phyloP scores from a whole-genome alignment of 2,888 invertebrate species.

The Chloroclystis v-ata region DNA sequence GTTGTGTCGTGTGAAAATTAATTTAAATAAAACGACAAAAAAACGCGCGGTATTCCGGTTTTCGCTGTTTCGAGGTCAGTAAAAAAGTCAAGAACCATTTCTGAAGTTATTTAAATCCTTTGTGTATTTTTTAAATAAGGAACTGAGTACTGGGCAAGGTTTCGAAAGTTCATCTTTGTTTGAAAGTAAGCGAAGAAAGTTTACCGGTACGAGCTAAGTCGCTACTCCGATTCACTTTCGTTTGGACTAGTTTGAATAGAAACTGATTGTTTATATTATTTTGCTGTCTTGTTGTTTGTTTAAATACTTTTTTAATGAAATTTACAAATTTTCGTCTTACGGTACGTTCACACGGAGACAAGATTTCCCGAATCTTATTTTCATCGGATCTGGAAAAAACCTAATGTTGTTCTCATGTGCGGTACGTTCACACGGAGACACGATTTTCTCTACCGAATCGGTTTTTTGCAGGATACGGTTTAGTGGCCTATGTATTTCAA shows the following conservation, averaged over 20 bases:
- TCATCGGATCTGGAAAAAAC: too few relatives aligned
- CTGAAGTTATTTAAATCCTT: conserved; percentile 4
- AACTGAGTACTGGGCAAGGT: background rate
- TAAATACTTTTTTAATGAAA: background rate
- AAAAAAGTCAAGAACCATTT: conserved; percentile 25
- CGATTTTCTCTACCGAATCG: too few relatives aligned
- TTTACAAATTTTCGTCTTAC: too few relatives aligned
- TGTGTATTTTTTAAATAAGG: background rate
- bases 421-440: too few relatives aligned
- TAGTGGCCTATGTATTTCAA: too few relatives aligned
- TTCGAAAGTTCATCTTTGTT: conserved; percentile 20
- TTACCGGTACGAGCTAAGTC: background rate
- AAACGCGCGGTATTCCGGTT: conserved; percentile 53
- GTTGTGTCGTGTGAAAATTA: conserved; percentile 35
- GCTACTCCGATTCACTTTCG: background rate
- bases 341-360: too few relatives aligned
- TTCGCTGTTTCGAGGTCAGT: conserved; percentile 42
- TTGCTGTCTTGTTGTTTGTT: background rate
- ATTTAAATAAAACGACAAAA: conserved; percentile 55
- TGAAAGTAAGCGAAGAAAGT: conserved; percentile 19
- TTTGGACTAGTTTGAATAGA: background rate
- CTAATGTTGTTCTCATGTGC: too few relatives aligned
- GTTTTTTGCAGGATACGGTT: too few relatives aligned
- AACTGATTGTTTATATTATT: background rate
- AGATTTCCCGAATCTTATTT: too few relatives aligned